Base-by-base conservation (phyloP, 2,888 invertebrate genomes). In the Habrosyne pyritoides region DNA sequence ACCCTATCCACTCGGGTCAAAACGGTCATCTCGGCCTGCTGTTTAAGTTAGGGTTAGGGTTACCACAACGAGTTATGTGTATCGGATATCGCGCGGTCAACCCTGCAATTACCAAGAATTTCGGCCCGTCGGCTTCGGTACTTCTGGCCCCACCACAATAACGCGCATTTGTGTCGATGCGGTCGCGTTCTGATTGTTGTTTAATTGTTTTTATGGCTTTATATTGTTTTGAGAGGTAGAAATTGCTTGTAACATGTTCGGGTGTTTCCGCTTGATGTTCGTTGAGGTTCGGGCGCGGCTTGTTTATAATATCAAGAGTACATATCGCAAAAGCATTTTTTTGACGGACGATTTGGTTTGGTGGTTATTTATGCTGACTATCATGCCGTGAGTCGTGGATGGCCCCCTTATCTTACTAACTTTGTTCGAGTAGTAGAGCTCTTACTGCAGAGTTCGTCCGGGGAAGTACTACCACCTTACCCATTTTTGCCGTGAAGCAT, bases 181-280 rank as follows among this genome's bases (percentile, higher is more conserved):
- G 52, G 54, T 47, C 56, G 33, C n/a, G 18, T 18, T 67, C 64
- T 67, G 76, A 84, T 81, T 71, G 72, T 73, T 71, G 79, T 82
- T 79, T 84, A 81, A 87, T 87, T 86, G 84, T 82, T 83, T 81
- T 78, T 79, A 80, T 75, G 61, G 75, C 57, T 55, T 65, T 59
- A 50, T 42, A 42, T 42, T 42, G 42, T 42, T 42, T 42, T 42
- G 42, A 8, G 42, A 42, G 42, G 42, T 42, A 7, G 42, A 42
- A 18, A 42, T 42, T 42, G 8, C 42, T 8, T 18, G 42, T 18
- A 36, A n/a, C 36, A 2, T n/a, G 8, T 42, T 42, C 18, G 36
- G 36, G 42, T 14, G 42, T 42, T 18, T 42, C 42, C 42, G 42
- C 2, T 42, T 18, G 18, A 8, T 18, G 18, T 42, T 42, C 42